Conservation (phyloP, 2,797 vertebrate species). For the Cyprinodon diabolis region DNA sequence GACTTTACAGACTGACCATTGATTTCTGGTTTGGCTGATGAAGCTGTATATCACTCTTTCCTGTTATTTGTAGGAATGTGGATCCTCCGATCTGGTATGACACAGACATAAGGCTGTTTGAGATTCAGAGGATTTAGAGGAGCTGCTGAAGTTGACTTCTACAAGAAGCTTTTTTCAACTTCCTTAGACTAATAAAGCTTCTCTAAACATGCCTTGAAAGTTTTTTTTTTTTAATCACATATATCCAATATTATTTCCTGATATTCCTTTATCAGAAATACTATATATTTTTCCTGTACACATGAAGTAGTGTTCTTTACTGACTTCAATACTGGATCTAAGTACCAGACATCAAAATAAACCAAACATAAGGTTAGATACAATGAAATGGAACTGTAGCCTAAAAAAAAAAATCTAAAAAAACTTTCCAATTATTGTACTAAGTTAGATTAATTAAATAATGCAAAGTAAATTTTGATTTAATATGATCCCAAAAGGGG, state of each 20-base stretch:
- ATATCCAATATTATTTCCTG: background rate
- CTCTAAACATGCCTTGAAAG: constrained; percentile 5
- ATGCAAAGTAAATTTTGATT: too few species aligned
- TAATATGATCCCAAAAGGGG: too few species aligned
- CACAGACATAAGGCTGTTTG: constrained; percentile 95
- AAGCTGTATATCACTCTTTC: background rate
- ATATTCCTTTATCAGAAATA: background rate
- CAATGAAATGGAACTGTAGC: background rate
- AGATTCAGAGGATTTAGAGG: constrained; percentile 93
- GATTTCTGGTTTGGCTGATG: background rate
- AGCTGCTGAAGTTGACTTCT: background rate
- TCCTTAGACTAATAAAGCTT: background rate
- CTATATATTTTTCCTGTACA: background rate
- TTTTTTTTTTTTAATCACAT: background rate
- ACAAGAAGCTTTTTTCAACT: background rate
- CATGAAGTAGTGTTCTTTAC: background rate
- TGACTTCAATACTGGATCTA: background rate
- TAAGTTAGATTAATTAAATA: too few species aligned
- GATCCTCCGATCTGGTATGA: constrained; percentile 98
- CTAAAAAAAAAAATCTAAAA: too few species aligned
- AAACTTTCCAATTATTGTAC: too few species aligned
- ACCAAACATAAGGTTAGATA: background rate
- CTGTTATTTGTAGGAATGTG: constrained; percentile 84
- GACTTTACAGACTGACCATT: too few species aligned
- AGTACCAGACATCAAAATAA: background rate